phyloP scores from a whole-genome alignment of 92 coral and sea anemone genomes.

The Epizoanthus stellaris region DNA sequence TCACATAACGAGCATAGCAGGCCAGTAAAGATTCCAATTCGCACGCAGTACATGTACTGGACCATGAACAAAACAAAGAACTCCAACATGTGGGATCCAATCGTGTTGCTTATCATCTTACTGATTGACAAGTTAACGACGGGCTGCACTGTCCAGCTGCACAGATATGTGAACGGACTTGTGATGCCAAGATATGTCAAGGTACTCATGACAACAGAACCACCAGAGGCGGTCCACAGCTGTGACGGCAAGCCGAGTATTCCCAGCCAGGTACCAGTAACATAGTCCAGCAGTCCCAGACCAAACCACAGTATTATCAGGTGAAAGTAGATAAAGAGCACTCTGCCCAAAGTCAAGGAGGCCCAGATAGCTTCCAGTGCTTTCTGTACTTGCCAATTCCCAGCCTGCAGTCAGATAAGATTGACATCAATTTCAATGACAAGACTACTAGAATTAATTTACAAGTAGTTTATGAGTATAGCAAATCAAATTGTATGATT shows the following conservation, averaged over 20 bases:
- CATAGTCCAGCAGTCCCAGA: slow-evolving; percentile 37
- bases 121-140: slow-evolving; percentile 5
- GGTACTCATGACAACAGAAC: not conserved
- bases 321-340: not conserved
- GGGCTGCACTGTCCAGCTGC: slow-evolving; percentile 13
- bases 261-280: not conserved
- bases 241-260: not conserved
- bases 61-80: slow-evolving; percentile 21
- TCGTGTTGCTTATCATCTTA: not conserved
- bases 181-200: slow-evolving; percentile 4
- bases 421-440: not conserved
- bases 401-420: slow-evolving; percentile 1
- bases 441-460: not conserved
- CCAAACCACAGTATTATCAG: slow-evolving; percentile 21
- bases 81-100: slow-evolving; percentile 26
- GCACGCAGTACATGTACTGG: slow-evolving; percentile 6
- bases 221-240: slow-evolving; percentile 17
- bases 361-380: slow-evolving; percentile 16
- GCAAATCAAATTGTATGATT: too few species aligned
- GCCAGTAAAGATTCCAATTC: not conserved
- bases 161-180: not conserved
- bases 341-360: not conserved
- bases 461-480: too few species aligned
- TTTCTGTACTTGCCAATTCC: slow-evolving; percentile 11
- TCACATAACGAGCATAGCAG: slow-evolving; percentile 19